A percentile compares a stretch with the other conserved stretches of the same genome.
phyloP scores from a whole-genome alignment of 2,113 vertebrate genomes.

The Xenotilapia caudafasciata region DNA sequence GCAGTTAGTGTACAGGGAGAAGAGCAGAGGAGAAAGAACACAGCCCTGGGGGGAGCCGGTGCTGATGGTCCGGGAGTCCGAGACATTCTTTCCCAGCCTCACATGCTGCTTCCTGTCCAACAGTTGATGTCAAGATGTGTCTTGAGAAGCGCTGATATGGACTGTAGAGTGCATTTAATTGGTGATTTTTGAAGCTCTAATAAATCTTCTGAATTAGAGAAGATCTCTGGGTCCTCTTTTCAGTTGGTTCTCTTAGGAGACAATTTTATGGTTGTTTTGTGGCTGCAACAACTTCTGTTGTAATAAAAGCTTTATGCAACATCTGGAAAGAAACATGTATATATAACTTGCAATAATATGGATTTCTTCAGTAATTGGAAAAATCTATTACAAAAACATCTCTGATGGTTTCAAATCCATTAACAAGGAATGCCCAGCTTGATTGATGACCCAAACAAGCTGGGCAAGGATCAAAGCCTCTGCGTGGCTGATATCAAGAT shows the following conservation, averaged over 20 bases:
- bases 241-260: background rate
- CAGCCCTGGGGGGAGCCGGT: background rate
- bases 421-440: background rate
- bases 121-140: background rate
- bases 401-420: background rate
- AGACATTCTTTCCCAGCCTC: background rate
- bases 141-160: background rate
- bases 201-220: background rate
- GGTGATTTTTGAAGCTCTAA: background rate
- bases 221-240: background rate
- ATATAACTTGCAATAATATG: background rate
- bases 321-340: background rate
- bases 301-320: background rate
- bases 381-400: background rate
- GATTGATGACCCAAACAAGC: background rate
- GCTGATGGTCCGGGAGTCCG: background rate
- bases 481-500: background rate
- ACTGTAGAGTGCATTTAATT: background rate
- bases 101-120: background rate
- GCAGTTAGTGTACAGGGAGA: background rate
- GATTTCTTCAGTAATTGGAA: background rate
- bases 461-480: background rate
- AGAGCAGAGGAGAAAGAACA: background rate
- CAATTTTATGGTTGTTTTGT: background rate
- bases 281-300: background rate